Evolutionary conservation across 2,797 vertebrate species (phyloP), one percentile per base, ranked within the genome.

Genomic region (Hipposideros larvatus): DNA sequence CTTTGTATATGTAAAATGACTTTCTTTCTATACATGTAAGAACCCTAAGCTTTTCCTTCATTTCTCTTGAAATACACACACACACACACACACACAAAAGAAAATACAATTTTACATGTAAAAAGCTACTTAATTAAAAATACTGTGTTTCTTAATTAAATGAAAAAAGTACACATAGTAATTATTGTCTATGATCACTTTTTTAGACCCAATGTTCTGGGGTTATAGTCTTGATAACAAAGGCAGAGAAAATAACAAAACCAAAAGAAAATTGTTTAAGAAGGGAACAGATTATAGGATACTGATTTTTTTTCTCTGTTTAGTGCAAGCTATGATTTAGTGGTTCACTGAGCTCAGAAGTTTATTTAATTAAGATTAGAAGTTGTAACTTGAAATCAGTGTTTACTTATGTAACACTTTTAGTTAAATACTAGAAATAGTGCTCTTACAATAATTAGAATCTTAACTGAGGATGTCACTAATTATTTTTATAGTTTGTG

Each of bases 311-410:
- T 66, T 84, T 79, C 4, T 93, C 4, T 90, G 2, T 53, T 73
- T 87, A 68, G 43, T 66, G 19, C 7, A 68, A 90, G 7, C 34
- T 59, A 34, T 82, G 34, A 91, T 91, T 97, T 96, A 93, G 46
- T 68, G 82, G 57, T 86, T 96, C 61, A 78, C 34, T 91, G 83
- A 95, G 13, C 55, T 94, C 59, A 90, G 22, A 96, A 90, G 11
- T 95, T 93, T 83, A 10, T 78, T 94, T 78, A 79, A 89, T 80
- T 96, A 91, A 91, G 37, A 91, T 95, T 94, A 68, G 53, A 61
- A 91, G 1, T 95, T 94, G 87, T 94, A 94, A 94, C 46, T 94
- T 93, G 61, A 79, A 93, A 75, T 93, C 34, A 75, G 15, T n/a
- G 55, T 88, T 91, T 92, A 71, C 24, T 92, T 71, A n/a, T 82